A percentile compares a stretch with the other conserved stretches of the same genome.
Conservation (phyloP, 2,888 invertebrate genomes). For the Platycheirus rosarum region DNA sequence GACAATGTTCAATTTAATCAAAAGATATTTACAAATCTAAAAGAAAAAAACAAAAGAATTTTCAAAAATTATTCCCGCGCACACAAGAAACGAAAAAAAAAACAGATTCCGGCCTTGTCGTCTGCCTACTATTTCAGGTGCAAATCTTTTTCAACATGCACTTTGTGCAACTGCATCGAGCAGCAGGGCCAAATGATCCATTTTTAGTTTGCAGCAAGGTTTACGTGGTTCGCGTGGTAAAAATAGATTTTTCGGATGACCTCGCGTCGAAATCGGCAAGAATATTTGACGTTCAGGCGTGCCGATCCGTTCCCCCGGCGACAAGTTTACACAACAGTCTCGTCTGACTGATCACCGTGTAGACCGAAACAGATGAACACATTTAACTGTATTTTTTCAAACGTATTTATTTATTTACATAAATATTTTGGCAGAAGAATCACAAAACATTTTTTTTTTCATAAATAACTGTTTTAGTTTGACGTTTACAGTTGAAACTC, state of each 20-base stretch:
- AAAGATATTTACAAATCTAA: constrained; percentile 53
- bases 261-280: constrained; percentile 51
- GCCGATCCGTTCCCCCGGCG: constrained; percentile 11
- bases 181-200: constrained; percentile 74
- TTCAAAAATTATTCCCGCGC: constrained; percentile 4
- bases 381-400: constrained; percentile 5
- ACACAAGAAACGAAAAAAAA: constrained; percentile 10
- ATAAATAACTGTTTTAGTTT: constrained; percentile 1
- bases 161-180: constrained; percentile 7
- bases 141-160: constrained; percentile 23
- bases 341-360: constrained; percentile 41
- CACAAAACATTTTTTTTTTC: constrained; percentile 3
- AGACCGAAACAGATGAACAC: constrained; percentile 33
- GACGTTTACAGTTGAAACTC: constrained; percentile 6
- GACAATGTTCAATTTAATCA: constrained; percentile 41
- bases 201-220: constrained; percentile 75
- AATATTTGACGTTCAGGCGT: constrained; percentile 57
- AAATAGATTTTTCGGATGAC: constrained; percentile 62
- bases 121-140: constrained; percentile 56
- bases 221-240: constrained; percentile 40
- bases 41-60: constrained; percentile 32
- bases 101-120: constrained; percentile 25
- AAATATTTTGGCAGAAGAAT: constrained; percentile 6
- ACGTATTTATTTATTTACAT: constrained; percentile 14
- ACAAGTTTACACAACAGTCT: constrained; percentile 58